A percentile compares a stretch with the other conserved stretches of the same genome.
Conservation (phyloP, 2,113 vertebrate genomes). For the Sprattus sprattus region DNA sequence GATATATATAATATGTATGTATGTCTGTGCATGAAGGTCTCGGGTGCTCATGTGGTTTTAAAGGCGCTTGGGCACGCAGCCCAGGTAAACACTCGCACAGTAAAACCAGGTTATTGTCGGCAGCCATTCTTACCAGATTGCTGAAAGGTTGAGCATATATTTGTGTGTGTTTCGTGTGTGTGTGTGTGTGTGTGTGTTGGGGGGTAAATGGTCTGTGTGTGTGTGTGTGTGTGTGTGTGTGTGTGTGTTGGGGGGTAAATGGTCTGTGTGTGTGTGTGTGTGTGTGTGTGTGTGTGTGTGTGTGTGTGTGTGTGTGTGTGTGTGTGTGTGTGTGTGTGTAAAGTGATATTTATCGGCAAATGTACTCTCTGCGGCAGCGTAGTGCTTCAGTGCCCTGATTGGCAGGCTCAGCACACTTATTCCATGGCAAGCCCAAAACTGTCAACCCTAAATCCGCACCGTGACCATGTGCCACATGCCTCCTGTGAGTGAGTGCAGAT, state of each 20-base stretch:
- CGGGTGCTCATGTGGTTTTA: background rate
- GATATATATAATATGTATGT: background rate
- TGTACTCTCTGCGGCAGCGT: background rate
- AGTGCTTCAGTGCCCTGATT: background rate
- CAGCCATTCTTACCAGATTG: background rate
- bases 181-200: background rate
- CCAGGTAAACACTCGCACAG: background rate
- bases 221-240: conserved; percentile 2
- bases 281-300: background rate
- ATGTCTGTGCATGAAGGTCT: background rate
- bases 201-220: background rate
- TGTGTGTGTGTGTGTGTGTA: background rate
- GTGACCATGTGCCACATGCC: background rate
- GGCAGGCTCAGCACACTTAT: background rate
- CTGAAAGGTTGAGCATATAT: background rate
- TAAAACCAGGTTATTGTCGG: background rate
- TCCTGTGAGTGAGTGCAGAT: background rate
- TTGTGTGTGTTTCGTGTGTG: no score
- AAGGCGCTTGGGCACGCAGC: background rate
- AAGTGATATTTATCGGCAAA: background rate
- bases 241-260: background rate
- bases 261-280: background rate
- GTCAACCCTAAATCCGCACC: background rate
- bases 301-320: background rate
- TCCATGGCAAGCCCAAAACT: background rate